Conservation (phyloP, 2,797 vertebrate species). For the Gymnodraco acuticeps region DNA sequence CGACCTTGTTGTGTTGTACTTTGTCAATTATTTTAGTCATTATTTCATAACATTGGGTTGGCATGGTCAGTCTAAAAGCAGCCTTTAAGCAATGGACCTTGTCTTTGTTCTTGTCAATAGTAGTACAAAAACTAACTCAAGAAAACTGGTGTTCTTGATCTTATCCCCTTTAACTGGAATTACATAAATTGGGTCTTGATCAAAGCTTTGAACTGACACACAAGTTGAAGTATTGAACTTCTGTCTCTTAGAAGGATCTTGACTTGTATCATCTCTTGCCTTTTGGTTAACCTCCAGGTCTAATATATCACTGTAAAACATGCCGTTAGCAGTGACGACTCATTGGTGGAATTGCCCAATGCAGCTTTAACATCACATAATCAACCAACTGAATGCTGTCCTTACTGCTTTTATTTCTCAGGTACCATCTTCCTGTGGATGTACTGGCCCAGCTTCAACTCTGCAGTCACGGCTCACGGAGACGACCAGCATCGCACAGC, state of each 20-base stretch:
- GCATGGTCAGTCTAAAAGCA: neutral
- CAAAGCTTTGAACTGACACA: neutral
- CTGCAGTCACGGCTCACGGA: conserved; percentile 78
- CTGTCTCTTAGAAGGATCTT: neutral
- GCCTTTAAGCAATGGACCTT: too few relatives aligned
- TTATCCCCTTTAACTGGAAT: too few relatives aligned
- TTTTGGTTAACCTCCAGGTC: neutral
- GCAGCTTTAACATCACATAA: neutral
- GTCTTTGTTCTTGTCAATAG: too few relatives aligned
- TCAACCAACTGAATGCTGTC: neutral
- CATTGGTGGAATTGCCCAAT: neutral
- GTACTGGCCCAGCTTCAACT: conserved; percentile 97
- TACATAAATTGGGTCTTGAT: too few relatives aligned
- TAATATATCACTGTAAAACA: neutral
- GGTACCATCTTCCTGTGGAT: conserved; percentile 95
- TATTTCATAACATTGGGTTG: too few relatives aligned
- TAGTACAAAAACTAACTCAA: too few relatives aligned
- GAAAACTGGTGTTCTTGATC: too few relatives aligned
- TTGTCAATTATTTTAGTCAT: too few relatives aligned
- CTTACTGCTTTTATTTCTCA: conserved; percentile 46
- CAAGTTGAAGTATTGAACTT: neutral
- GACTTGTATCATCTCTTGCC: neutral
- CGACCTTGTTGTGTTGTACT: too few relatives aligned
- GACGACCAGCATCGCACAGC: conserved; percentile 88
- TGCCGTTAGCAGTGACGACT: neutral